These are phyloP conservation scores for Proctacanthus coquilletti DNA, from an alignment of 1,140 invertebrate genomes.

Conservation along the genomic window DNA sequence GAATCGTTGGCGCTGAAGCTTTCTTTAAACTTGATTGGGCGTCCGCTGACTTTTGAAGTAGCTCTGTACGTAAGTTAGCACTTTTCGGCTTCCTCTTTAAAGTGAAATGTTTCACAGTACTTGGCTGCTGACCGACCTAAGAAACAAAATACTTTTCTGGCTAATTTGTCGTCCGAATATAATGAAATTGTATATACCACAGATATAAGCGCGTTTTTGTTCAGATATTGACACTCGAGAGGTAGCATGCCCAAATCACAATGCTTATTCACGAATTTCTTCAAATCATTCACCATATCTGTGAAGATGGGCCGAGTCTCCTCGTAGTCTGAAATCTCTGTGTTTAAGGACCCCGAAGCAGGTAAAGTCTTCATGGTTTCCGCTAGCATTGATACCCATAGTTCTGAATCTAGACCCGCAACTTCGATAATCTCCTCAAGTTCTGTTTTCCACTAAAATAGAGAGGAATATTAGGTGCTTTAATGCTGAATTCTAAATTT, in stretches of 20 bases:
- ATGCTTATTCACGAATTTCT: conserved; percentile 72
- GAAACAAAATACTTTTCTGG: conserved; percentile 10
- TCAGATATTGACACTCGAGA: conserved; percentile 91
- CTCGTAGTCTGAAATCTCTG: conserved; percentile 64
- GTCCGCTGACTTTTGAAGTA: conserved; percentile 82
- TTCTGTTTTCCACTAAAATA: conserved; percentile 75
- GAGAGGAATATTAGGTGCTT: no score
- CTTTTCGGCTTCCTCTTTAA: conserved; percentile 93
- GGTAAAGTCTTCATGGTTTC: conserved; percentile 91
- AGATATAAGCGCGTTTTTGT: conserved; percentile 78
- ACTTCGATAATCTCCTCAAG: conserved; percentile 88
- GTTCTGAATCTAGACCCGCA: conserved; percentile 76
- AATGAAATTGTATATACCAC: conserved; percentile 37
- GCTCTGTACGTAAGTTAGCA: conserved; percentile 70
- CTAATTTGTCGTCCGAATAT: no score
- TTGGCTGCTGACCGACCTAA: conserved; percentile 43
- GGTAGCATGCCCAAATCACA: conserved; percentile 77
- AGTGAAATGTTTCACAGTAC: conserved; percentile 77
- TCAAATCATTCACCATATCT: conserved; percentile 75
- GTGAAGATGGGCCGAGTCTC: conserved; percentile 80
- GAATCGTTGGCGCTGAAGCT: conserved; percentile 71
- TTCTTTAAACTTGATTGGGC: conserved; percentile 80
- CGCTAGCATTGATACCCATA: conserved; percentile 93
- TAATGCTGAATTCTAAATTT: no score
- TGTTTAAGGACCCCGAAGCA: conserved; percentile 70